Evolutionary conservation across 2,797 vertebrate genomes (phyloP).

Genomic region (Poeciliopsis presidionis): DNA sequence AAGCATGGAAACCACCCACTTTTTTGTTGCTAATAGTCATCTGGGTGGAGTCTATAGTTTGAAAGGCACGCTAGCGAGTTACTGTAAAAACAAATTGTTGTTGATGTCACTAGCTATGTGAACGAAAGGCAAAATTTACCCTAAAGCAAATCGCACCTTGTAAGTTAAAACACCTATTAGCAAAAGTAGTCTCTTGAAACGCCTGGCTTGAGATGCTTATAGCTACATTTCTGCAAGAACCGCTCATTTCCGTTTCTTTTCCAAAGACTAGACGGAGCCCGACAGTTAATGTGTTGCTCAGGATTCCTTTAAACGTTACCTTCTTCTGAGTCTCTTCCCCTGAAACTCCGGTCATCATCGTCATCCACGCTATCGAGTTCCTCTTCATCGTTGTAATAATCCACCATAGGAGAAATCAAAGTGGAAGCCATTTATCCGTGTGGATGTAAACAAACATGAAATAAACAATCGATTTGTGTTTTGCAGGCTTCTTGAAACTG

Average conservation of each 20-base stretch:
- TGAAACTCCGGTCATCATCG: slow-evolving; percentile 93
- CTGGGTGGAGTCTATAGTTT: neutral
- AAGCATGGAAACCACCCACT: neutral
- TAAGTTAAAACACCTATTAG: fast-evolving
- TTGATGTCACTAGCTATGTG: neutral
- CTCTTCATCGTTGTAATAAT: slow-evolving; percentile 96
- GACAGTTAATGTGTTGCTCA: slow-evolving; percentile 16
- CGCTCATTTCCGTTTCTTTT: slow-evolving; percentile 38
- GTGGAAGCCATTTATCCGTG: slow-evolving; percentile 81
- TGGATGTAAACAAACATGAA: slow-evolving; percentile 76
- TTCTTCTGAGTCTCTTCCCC: slow-evolving; percentile 94
- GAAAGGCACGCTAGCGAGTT: neutral
- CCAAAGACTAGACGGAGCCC: slow-evolving; percentile 70
- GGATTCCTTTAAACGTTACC: slow-evolving; percentile 74
- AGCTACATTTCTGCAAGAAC: neutral
- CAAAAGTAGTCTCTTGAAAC: neutral
- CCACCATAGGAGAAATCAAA: slow-evolving; percentile 87
- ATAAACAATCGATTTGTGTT: slow-evolving; percentile 79
- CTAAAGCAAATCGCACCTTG: too few species aligned
- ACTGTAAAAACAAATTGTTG: slow-evolving; percentile 14
- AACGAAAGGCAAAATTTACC: neutral
- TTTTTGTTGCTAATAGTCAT: neutral
- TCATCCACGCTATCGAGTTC: slow-evolving; percentile 95
- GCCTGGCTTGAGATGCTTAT: neutral
- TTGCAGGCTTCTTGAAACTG: slow-evolving; percentile 74